Conservation (phyloP, 2,888 invertebrate genomes). For the Patella caerulea region DNA sequence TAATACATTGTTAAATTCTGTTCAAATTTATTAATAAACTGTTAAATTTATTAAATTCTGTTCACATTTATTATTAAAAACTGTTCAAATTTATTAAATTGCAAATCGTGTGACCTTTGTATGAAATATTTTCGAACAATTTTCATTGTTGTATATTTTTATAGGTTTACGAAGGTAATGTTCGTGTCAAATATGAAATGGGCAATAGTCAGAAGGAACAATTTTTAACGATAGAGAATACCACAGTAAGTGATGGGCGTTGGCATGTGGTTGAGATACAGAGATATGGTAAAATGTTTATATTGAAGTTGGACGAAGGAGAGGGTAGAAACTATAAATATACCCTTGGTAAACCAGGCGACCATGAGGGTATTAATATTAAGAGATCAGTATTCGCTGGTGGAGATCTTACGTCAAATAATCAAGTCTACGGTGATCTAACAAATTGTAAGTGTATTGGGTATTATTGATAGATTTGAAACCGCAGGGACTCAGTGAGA, state of each 20-base stretch:
- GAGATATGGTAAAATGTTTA: slow-evolving; percentile 92
- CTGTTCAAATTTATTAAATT: too few relatives aligned
- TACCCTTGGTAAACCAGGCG: slow-evolving; percentile 73
- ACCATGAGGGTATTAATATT: slow-evolving; percentile 42
- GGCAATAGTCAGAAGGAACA: slow-evolving; percentile 86
- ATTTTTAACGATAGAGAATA: slow-evolving; percentile 82
- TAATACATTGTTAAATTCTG: neutral
- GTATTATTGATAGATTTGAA: too few relatives aligned
- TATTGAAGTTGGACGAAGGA: slow-evolving; percentile 92
- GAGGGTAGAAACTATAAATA: slow-evolving; percentile 78
- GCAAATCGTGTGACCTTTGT: too few relatives aligned
- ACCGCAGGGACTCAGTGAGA: too few relatives aligned
- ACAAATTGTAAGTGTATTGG: neutral
- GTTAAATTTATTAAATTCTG: too few relatives aligned
- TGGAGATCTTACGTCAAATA: slow-evolving; percentile 72
- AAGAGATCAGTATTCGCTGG: slow-evolving; percentile 93
- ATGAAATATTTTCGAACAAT: neutral
- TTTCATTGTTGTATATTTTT: slow-evolving; percentile 21
- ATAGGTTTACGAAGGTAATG: slow-evolving; percentile 88
- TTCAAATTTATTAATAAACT: too few relatives aligned
- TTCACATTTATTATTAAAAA: too few relatives aligned
- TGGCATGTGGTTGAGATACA: slow-evolving; percentile 96
- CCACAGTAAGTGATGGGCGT: slow-evolving; percentile 93
- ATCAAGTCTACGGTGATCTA: neutral
- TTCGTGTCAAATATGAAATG: slow-evolving; percentile 93